Percentiles rank a stretch among this genome's conserved stretches.
Evolutionary conservation across 1,140 invertebrate genomes (phyloP).

Genomic region (Pararge aegeria): DNA sequence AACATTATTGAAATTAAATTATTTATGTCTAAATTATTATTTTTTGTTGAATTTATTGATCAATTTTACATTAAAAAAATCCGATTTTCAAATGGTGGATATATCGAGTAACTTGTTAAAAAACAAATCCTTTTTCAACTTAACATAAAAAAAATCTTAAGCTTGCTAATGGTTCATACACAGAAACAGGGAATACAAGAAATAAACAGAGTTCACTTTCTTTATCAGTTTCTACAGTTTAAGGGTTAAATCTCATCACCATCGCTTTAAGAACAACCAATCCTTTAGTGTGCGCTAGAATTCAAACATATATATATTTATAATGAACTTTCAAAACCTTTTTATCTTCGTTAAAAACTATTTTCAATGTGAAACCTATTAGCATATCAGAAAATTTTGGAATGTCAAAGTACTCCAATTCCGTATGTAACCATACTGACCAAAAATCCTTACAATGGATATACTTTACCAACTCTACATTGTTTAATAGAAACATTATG

Average conservation of each 20-base stretch:
- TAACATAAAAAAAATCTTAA: too few relatives aligned
- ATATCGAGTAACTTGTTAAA: too few relatives aligned
- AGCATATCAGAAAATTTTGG: too few relatives aligned
- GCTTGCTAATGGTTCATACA: conserved; percentile 43
- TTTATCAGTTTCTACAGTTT: conserved; percentile 53
- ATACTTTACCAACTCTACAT: background rate
- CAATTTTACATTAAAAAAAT: too few relatives aligned
- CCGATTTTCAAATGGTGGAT: too few relatives aligned
- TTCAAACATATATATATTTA: conserved; percentile 54
- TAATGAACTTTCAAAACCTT: conserved; percentile 4
- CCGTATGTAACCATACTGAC: background rate
- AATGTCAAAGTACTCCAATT: too few relatives aligned
- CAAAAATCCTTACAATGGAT: background rate
- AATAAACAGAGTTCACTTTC: conserved; percentile 38
- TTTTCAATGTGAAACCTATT: too few relatives aligned
- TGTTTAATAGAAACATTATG: background rate
- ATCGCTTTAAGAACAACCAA: conserved; percentile 62
- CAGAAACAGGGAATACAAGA: conserved; percentile 42
- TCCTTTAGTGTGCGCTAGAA: conserved; percentile 77
- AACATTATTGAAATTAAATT: background rate
- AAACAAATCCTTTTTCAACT: too few relatives aligned
- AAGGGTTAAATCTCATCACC: conserved; percentile 63
- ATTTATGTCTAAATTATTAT: too few relatives aligned
- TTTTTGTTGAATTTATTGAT: too few relatives aligned
- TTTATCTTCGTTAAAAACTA: background rate